Evolutionary conservation across 2,888 invertebrate species (phyloP), one percentile per base, ranked within the genome.

Genomic region (Tenthredo scrophulariae): DNA sequence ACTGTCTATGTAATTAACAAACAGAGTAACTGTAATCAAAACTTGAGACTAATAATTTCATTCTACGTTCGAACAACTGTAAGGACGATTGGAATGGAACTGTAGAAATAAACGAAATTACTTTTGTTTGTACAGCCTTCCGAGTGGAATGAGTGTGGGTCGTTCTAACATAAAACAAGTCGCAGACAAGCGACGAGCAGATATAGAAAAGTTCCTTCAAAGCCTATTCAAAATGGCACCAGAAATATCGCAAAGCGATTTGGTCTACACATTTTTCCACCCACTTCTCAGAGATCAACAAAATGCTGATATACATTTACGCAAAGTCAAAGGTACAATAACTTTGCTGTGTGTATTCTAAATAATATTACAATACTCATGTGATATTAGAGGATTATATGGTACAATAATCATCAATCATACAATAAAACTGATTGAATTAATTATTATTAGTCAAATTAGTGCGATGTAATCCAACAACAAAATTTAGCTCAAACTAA

Each of bases 251-350:
- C 99, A 99, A 94, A 97, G 97, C 9, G 98, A 99, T 93, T 95
- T 99, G 84, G 98, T 99, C 0, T 99, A 99, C 93, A 99, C 99
- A 0, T 99, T 99, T 95, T 99, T 99, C 94, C 99, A 99, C 94
- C 98, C 99, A 2, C 94, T 99, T 87, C 94, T 99, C 87, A 94
- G 99, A 87, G 99, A 99, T 94, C 98, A 99, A 94, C 98, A 98
- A 92, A 97, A 97, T 91, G 96, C 97, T 15, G 97, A 97, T 89
- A 96, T 97, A 86, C 96, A 96, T 93, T 95, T 96, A 89, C 95
- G 95, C 87, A 97, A 97, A 95, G 95, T 96, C 58, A 96, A 95
- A 96, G 97, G 97, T 97, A 91, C 15, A 65, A 22, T 43, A 62
- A 80, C 62, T 77, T 54, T 7, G 29, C 77, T 43, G 26, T 26